phyloP scores from a whole-genome alignment of 2,888 invertebrate genomes.

The Arge pagana region DNA sequence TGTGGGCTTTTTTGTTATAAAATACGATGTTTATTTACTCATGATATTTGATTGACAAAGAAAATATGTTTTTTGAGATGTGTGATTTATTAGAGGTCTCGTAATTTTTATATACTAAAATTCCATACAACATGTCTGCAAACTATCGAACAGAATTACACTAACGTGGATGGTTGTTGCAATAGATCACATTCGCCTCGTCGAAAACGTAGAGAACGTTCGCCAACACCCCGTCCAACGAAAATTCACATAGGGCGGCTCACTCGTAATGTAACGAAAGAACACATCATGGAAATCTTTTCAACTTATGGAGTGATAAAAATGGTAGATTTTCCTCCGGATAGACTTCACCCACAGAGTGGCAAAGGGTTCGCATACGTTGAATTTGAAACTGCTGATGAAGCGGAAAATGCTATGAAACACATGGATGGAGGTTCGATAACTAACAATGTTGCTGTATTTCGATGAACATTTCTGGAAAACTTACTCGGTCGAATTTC shows the following conservation, averaged over 20 bases:
- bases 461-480: background rate
- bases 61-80: no score
- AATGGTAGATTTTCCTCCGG: conserved; percentile 85
- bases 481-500: conserved; percentile 23
- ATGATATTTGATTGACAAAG: no score
- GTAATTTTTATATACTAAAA: conserved; percentile 11
- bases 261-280: conserved; percentile 89
- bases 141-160: no score
- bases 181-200: conserved; percentile 68
- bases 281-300: conserved; percentile 90
- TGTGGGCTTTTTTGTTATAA: no score
- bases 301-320: conserved; percentile 86
- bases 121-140: no score
- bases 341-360: conserved; percentile 84
- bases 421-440: conserved; percentile 94
- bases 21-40: no score
- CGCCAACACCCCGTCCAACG: conserved; percentile 88
- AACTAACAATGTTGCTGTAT: conserved; percentile 4
- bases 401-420: conserved; percentile 98
- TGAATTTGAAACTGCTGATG: conserved; percentile 90
- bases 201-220: conserved; percentile 76
- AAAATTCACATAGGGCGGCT: conserved; percentile 93
- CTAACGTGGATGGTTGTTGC: no score
- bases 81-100: no score
- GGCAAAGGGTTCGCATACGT: conserved; percentile 95